phyloP scores from a whole-genome alignment of 2,888 invertebrate species.

The Eupithecia subfuscata region DNA sequence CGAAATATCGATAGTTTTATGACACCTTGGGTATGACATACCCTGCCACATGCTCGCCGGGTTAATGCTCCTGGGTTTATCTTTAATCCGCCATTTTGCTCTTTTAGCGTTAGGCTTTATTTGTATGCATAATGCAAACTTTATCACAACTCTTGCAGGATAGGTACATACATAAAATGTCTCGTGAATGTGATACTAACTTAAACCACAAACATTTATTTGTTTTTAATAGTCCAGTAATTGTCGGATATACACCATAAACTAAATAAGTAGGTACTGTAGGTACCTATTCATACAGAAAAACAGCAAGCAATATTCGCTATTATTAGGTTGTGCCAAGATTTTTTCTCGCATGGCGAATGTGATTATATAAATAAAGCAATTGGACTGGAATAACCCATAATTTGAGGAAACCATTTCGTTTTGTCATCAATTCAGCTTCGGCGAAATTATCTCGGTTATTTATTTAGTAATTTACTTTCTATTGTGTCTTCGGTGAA shows the following conservation, averaged over 20 bases:
- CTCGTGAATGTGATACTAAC: conserved; percentile 61
- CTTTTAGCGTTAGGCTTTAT: conserved; percentile 2
- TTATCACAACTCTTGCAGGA: conserved; percentile 4
- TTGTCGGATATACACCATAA: neutral
- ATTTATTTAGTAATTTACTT: conserved; percentile 47
- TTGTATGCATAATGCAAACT: conserved; percentile 11
- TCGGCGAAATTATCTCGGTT: conserved; percentile 42
- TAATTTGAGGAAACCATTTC: conserved; percentile 49
- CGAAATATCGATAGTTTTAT: no score
- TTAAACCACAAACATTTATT: conserved; percentile 60
- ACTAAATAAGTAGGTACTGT: conserved; percentile 33
- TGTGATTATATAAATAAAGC: conserved; percentile 33
- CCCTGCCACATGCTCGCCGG: no score
- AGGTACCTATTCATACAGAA: conserved; percentile 14
- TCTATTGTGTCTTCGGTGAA: conserved; percentile 43
- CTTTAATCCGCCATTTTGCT: conserved; percentile 9
- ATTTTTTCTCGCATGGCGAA: conserved; percentile 18
- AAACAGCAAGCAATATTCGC: conserved; percentile 21
- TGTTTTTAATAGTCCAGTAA: no score
- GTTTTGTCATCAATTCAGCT: conserved; percentile 51
- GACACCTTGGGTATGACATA: no score
- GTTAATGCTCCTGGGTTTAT: conserved; percentile 15
- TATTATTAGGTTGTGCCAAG: conserved; percentile 12
- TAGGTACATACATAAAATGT: conserved; percentile 30
- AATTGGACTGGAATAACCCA: conserved; percentile 47